Conservation (phyloP, 1,140 invertebrate species). For the Sycobia sp. region DNA sequence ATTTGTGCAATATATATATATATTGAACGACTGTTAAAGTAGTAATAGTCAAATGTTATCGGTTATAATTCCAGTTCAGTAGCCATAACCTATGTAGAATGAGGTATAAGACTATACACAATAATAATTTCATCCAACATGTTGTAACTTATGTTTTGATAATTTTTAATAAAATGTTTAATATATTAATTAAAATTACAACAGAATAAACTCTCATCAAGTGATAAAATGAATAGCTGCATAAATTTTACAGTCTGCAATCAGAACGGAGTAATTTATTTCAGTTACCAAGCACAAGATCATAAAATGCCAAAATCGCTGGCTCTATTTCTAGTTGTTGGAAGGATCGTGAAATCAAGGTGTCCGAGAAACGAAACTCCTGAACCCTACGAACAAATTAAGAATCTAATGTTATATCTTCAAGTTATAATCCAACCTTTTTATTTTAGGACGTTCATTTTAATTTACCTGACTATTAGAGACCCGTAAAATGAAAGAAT, state of each 20-base stretch:
- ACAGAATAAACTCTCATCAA: background rate
- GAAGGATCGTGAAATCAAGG: too few species aligned
- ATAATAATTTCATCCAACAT: slow-evolving; percentile 4
- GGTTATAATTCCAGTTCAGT: too few species aligned
- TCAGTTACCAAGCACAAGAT: background rate
- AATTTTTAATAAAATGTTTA: slow-evolving; percentile 7
- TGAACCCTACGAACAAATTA: slow-evolving; percentile 11
- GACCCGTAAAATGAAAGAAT: slow-evolving; percentile 9
- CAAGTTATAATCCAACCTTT: slow-evolving; percentile 18
- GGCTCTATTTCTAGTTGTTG: too few species aligned
- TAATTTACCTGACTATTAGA: slow-evolving; percentile 27
- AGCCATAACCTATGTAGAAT: too few species aligned
- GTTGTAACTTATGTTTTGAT: slow-evolving; percentile 15
- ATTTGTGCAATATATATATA: too few species aligned
- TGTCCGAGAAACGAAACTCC: too few species aligned
- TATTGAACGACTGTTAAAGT: too few species aligned
- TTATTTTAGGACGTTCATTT: slow-evolving; percentile 16
- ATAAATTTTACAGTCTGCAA: background rate
- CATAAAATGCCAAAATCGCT: slow-evolving; percentile 20
- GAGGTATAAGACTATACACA: too few species aligned
- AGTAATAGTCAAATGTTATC: too few species aligned
- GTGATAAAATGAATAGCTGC: slow-evolving; percentile 10
- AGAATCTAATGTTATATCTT: slow-evolving; percentile 23
- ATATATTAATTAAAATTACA: background rate
- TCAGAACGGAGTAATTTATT: slow-evolving; percentile 20